Conservation (phyloP, 2,888 invertebrate species). For the Norana najaformis region DNA sequence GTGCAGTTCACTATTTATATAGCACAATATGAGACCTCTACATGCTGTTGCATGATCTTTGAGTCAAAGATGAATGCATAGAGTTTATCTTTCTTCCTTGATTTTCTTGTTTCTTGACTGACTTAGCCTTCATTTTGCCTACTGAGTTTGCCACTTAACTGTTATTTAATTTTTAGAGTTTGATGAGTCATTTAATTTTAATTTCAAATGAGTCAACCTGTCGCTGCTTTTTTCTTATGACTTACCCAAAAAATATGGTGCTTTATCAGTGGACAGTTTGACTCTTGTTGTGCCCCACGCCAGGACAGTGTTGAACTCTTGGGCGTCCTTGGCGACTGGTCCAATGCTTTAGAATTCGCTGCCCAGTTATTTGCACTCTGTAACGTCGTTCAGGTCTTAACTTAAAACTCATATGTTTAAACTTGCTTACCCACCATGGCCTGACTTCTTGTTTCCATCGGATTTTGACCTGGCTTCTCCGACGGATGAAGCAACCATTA, state of each 20-base stretch:
- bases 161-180: background rate
- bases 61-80: background rate
- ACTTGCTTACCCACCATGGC: background rate
- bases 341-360: background rate
- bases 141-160: background rate
- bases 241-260: background rate
- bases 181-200: background rate
- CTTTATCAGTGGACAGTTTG: background rate
- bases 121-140: background rate
- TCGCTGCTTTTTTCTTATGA: background rate
- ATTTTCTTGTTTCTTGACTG: background rate
- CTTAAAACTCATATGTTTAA: background rate
- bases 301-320: background rate
- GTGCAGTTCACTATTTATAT: background rate
- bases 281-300: background rate
- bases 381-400: background rate
- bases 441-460: background rate
- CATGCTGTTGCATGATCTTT: background rate
- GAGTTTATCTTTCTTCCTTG: background rate
- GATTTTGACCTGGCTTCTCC: background rate
- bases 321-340: background rate
- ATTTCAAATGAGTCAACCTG: background rate
- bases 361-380: background rate
- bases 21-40: no score
- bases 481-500: background rate